Evolutionary conservation across 2,888 invertebrate species (phyloP).

Genomic region (Conus canariensis): DNA sequence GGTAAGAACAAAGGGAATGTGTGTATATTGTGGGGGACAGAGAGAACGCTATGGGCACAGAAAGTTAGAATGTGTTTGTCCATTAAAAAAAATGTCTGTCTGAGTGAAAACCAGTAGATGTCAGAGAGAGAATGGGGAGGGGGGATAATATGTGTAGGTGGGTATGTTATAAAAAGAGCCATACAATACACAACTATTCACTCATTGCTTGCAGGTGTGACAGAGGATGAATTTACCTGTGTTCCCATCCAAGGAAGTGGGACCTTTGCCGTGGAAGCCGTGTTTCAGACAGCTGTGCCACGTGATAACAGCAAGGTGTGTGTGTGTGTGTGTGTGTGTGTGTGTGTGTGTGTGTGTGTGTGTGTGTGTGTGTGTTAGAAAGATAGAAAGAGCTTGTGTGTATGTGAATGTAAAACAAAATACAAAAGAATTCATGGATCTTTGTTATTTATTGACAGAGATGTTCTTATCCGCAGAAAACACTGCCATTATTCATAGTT

Average conservation of each 20-base stretch:
- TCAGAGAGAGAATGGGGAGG: too few relatives aligned
- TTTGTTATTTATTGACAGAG: too few relatives aligned
- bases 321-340: neutral
- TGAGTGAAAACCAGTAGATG: too few relatives aligned
- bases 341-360: neutral
- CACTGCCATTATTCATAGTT: too few relatives aligned
- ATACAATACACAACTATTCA: neutral
- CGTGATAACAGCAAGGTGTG: constrained; percentile 75
- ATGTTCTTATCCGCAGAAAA: too few relatives aligned
- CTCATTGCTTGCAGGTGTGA: constrained; percentile 64
- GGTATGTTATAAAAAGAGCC: neutral
- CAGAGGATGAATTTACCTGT: constrained; percentile 73
- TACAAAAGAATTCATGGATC: too few relatives aligned
- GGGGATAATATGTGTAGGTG: neutral
- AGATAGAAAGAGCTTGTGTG: neutral
- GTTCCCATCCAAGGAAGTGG: constrained; percentile 80
- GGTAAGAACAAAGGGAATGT: neutral
- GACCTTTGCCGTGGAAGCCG: constrained; percentile 80
- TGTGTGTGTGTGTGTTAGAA: neutral
- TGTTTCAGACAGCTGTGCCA: constrained; percentile 78
- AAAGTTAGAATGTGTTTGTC: neutral
- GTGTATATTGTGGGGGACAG: neutral
- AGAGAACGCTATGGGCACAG: too few relatives aligned
- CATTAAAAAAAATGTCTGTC: too few relatives aligned
- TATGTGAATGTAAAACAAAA: too few relatives aligned